Conservation (phyloP, 2,888 invertebrate species). For the Brachypalpus laphriformis region DNA sequence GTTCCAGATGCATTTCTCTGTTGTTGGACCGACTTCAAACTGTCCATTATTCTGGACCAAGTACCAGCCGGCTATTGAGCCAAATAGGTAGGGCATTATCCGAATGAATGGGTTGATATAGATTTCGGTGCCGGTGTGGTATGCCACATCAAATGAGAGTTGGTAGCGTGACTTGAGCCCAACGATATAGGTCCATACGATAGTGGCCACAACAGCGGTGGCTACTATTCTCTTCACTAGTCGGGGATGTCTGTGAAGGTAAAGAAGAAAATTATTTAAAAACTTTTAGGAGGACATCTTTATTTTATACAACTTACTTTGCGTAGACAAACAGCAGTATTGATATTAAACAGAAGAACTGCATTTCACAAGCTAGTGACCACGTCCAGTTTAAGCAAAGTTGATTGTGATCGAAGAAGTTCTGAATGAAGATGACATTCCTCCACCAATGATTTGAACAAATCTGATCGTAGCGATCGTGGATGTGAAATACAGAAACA, state of each 20-base stretch:
- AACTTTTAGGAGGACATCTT: background rate
- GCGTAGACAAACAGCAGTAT: conserved; percentile 80
- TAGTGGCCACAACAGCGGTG: conserved; percentile 75
- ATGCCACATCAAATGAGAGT: conserved; percentile 81
- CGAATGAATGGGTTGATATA: conserved; percentile 84
- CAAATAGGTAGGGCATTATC: conserved; percentile 84
- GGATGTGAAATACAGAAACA: conserved; percentile 81
- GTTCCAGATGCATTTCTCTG: conserved; percentile 80
- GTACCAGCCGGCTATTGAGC: conserved; percentile 83
- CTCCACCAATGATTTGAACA: conserved; percentile 82
- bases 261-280: no score
- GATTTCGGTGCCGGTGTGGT: conserved; percentile 82
- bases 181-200: conserved; percentile 79
- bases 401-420: conserved; percentile 80
- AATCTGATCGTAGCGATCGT: conserved; percentile 81
- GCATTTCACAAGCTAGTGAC: conserved; percentile 83
- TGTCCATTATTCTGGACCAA: conserved; percentile 80
- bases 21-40: conserved; percentile 76
- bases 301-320: conserved; percentile 77
- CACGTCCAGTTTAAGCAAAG: conserved; percentile 83
- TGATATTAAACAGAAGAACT: conserved; percentile 81
- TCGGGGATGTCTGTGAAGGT: conserved; percentile 79
- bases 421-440: conserved; percentile 82
- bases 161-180: conserved; percentile 79
- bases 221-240: conserved; percentile 76